Evolutionary conservation across 2,113 vertebrate genomes (phyloP), one percentile per base, ranked within the genome.

Genomic region (Melanerpes aurifrons): DNA sequence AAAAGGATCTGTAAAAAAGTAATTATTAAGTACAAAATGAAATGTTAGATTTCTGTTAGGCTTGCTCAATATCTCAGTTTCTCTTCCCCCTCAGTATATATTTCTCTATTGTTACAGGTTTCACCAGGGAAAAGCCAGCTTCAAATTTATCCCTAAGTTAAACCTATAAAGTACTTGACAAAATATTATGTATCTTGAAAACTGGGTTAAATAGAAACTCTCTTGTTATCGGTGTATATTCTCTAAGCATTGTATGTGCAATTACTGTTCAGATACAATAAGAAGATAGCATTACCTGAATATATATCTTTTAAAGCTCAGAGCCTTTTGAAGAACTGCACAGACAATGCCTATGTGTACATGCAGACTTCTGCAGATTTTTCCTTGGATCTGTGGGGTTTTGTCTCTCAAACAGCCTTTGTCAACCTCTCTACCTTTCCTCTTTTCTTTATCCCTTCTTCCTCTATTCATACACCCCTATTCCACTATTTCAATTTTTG

Each of bases 141-240:
- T 97, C 68, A 94, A 95, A 97, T 98, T 97, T 97, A 97, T 97
- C 95, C 94, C 86, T 96, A 92, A 97, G 94, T 86, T 97, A 97
- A 97, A 96, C 81, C 62, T 89, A 91, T 95, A 87, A 97, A 97
- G 96, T 97, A 88, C 96, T 96, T 96, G 97, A 97, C 89, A 93
- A 97, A 97, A 97, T 97, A 95, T 97, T 97, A 97, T 82, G 45
- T 94, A 96, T 89, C 73, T 88, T 94, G 81, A 94, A 97, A 97
- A 96, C 87, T 82, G 66, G 93, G 94, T 97, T 97, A 94, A 62
- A 94, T 93, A 94, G 90, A 96, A 97, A 90, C 35, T 72, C 61
- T 86, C 78, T 92, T 95, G 89, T 89, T 97, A 77, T 89, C 93
- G 31, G 40, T 85, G 62, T 81, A 89, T 82, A 85, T 83, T 96